Conservation (phyloP, 2,888 invertebrate genomes). For the Melitaea athalia region DNA sequence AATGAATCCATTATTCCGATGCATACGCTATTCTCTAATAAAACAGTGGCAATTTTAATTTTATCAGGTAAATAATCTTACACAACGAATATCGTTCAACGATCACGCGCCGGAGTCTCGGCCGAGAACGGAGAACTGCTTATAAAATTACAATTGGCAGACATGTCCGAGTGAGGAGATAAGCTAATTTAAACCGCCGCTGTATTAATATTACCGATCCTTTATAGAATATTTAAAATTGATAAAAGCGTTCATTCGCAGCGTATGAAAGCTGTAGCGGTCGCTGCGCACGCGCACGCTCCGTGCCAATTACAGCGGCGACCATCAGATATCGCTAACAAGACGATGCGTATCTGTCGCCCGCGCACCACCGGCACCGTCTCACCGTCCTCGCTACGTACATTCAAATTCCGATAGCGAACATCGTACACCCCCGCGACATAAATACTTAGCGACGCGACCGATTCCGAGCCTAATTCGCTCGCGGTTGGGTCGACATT, state of each 20-base stretch:
- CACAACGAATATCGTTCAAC: background rate
- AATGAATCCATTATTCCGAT: too few relatives aligned
- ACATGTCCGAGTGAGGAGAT: slow-evolving; percentile 28
- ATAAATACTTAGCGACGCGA: slow-evolving; percentile 50
- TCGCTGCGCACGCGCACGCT: slow-evolving; percentile 54
- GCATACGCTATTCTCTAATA: background rate
- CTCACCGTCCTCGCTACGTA: slow-evolving; percentile 45
- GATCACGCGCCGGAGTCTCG: background rate
- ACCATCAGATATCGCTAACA: slow-evolving; percentile 79
- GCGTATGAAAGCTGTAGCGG: slow-evolving; percentile 48
- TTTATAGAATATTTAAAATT: slow-evolving; percentile 50
- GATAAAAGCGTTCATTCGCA: slow-evolving; percentile 49
- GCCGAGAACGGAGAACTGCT: background rate
- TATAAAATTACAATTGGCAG: slow-evolving; percentile 32
- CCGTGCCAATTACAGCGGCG: slow-evolving; percentile 78
- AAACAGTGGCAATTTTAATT: background rate
- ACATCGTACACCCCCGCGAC: slow-evolving; percentile 62
- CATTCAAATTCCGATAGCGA: slow-evolving; percentile 74
- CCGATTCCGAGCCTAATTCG: slow-evolving; percentile 32
- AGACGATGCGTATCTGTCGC: slow-evolving; percentile 74
- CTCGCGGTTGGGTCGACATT: slow-evolving; percentile 43
- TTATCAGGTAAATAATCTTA: background rate
- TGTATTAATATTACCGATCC: slow-evolving; percentile 46
- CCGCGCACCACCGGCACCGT: slow-evolving; percentile 42
- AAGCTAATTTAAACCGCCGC: slow-evolving; percentile 42